Conservation (phyloP, 2,888 invertebrate species). For the Ornithoptera priamus region DNA sequence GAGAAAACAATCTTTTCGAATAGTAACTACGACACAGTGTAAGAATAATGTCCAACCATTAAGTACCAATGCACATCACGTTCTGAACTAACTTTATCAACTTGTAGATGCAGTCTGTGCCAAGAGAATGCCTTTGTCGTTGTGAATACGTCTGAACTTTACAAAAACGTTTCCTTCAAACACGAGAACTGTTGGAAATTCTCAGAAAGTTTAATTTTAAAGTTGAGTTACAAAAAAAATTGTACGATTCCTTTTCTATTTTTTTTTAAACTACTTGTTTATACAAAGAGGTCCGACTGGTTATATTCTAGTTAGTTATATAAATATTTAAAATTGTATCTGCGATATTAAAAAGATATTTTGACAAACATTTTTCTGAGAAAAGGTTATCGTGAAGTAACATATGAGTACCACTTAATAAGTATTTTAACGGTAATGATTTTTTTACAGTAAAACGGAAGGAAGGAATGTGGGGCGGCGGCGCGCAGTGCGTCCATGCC, state of each 20-base stretch:
- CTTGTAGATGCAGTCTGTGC: conserved; percentile 28
- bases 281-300: too few relatives aligned
- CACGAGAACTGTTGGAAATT: neutral
- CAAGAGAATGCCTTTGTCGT: conserved; percentile 27
- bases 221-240: neutral
- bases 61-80: conserved; percentile 23
- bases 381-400: too few relatives aligned
- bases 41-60: conserved; percentile 22
- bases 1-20: too few relatives aligned
- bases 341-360: too few relatives aligned
- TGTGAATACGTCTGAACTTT: conserved; percentile 17
- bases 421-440: too few relatives aligned
- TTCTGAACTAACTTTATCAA: conserved; percentile 28
- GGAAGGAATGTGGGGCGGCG: conserved; percentile 76
- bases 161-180: conserved; percentile 17
- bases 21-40: conserved; percentile 2
- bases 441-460: conserved; percentile 60
- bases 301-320: too few relatives aligned
- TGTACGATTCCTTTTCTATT: neutral
- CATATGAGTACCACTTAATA: too few relatives aligned
- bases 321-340: too few relatives aligned
- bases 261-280: too few relatives aligned
- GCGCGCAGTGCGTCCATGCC: conserved; percentile 77
- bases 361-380: too few relatives aligned
- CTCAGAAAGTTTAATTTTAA: neutral